phyloP scores from a whole-genome alignment of 2,888 invertebrate genomes.

The Cerastis rubricosa region DNA sequence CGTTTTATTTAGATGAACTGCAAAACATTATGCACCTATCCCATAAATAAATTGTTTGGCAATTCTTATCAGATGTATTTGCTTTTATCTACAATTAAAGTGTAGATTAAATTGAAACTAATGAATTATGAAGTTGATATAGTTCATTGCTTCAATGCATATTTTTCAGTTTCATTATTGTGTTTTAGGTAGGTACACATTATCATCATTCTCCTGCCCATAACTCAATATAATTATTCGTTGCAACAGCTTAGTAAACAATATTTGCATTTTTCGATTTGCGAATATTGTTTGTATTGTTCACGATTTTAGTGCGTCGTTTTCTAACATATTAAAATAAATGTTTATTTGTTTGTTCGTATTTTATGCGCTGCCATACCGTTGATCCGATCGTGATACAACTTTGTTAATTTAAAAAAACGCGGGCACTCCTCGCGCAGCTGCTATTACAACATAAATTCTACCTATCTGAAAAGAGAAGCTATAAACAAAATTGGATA shows the following conservation, averaged over 20 bases:
- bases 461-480: not conserved
- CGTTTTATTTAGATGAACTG: slow-evolving; percentile 29
- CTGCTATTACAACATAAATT: not conserved
- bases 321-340: too few species aligned
- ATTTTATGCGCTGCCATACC: too few species aligned
- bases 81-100: not conserved
- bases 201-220: too few species aligned
- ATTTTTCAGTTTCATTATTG: too few species aligned
- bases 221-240: too few species aligned
- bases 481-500: not conserved
- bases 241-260: too few species aligned
- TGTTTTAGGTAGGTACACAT: too few species aligned
- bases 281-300: too few species aligned
- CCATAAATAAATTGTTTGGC: not conserved
- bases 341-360: not conserved
- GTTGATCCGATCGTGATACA: too few species aligned
- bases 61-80: not conserved
- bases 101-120: not conserved
- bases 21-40: not conserved
- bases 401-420: not conserved
- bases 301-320: too few species aligned
- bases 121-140: not conserved
- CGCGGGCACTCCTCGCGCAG: not conserved
- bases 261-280: too few species aligned
- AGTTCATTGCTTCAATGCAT: too few species aligned